These are phyloP conservation scores for Actenoides lindsayi DNA, from an alignment of 2,113 vertebrate species.

Conservation along the genomic window DNA sequence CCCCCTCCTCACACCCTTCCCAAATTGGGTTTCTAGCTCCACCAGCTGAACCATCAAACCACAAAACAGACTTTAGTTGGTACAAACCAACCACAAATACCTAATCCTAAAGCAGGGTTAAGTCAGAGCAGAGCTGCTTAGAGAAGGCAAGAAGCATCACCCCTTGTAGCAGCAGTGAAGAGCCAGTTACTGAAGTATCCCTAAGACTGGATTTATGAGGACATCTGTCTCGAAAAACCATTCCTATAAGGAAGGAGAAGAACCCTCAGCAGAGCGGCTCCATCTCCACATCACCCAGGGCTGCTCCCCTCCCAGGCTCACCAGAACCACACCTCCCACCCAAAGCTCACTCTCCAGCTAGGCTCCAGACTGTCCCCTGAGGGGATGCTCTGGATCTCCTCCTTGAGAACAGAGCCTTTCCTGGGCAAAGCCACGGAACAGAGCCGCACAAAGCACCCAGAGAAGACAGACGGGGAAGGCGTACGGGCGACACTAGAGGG, in stretches of 20 bases:
- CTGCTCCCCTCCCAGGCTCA: background rate
- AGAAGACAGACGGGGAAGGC: fast-evolving
- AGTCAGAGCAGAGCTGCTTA: background rate
- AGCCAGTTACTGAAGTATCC: background rate
- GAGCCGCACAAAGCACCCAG: background rate
- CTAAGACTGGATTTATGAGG: background rate
- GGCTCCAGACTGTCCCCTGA: fast-evolving
- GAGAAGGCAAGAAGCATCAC: background rate
- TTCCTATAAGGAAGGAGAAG: background rate
- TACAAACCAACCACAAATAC: background rate
- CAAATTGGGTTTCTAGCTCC: background rate
- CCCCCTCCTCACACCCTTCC: background rate
- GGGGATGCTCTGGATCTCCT: fast-evolving
- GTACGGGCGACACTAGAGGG: fast-evolving
- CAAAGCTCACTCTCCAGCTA: background rate
- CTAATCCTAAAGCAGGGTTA: background rate
- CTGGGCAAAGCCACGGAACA: background rate
- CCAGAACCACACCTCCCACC: fast-evolving
- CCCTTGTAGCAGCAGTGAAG: background rate
- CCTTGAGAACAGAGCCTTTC: background rate
- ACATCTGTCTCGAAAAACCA: background rate
- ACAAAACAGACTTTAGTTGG: background rate
- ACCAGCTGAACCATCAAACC: background rate
- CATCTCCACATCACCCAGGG: fast-evolving
- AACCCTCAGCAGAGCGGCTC: background rate